Conservation (phyloP, 1,140 invertebrate species). For the Heterodera carotae region DNA sequence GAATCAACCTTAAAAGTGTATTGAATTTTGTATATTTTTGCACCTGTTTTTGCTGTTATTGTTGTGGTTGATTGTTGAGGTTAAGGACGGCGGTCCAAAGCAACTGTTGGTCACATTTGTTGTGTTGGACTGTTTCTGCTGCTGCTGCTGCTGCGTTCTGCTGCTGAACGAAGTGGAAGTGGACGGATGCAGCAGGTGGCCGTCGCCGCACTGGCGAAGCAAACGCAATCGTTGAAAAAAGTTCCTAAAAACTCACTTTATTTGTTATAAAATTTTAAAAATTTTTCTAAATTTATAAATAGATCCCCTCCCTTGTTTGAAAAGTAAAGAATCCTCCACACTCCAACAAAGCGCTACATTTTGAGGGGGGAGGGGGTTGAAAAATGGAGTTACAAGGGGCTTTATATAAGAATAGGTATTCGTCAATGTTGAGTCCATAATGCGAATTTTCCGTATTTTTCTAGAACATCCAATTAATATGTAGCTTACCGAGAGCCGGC, state of each 20-base stretch:
- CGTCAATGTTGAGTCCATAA: too few relatives aligned
- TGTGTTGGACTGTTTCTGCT: neutral
- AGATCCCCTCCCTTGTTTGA: too few relatives aligned
- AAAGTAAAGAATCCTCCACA: too few relatives aligned
- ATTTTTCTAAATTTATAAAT: too few relatives aligned
- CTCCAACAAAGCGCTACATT: too few relatives aligned
- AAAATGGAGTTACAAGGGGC: too few relatives aligned
- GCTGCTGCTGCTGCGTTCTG: neutral
- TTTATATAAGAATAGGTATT: too few relatives aligned
- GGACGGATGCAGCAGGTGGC: neutral
- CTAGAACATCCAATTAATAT: too few relatives aligned
- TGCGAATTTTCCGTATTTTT: too few relatives aligned
- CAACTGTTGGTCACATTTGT: neutral
- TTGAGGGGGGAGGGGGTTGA: too few relatives aligned
- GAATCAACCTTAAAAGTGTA: too few relatives aligned
- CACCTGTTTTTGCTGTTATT: neutral
- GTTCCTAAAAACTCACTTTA: neutral
- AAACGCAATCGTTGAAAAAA: slow-evolving; percentile 14
- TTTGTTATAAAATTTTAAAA: neutral
- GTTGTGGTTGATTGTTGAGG: neutral
- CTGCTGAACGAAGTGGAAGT: neutral
- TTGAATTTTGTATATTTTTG: too few relatives aligned
- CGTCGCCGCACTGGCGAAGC: neutral
- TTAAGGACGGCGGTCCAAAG: neutral
- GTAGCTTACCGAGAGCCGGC: neutral